A percentile compares a stretch with the other conserved stretches of the same genome.
These are phyloP conservation scores for Pantherophis vulpinus DNA, from an alignment of 2,797 vertebrate species.

Conservation along the genomic window DNA sequence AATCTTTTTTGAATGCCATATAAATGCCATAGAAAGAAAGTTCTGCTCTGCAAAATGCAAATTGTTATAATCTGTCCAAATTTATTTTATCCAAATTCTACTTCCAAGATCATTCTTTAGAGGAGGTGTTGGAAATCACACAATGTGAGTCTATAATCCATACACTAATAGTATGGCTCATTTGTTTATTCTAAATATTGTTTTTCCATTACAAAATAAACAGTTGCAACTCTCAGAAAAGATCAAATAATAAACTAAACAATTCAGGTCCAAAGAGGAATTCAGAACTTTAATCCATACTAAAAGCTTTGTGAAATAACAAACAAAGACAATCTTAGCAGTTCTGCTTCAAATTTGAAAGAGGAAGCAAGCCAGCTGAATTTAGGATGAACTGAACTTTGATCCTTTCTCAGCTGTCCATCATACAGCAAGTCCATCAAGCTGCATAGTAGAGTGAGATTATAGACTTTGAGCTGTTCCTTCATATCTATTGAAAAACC, in stretches of 20 bases:
- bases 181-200: not conserved
- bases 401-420: not conserved
- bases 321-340: not conserved
- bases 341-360: not conserved
- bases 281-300: not conserved
- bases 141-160: not conserved
- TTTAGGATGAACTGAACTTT: not conserved
- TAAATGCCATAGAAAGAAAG: not conserved
- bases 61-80: not conserved
- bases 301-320: not conserved
- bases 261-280: not conserved
- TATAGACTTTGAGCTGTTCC: not conserved
- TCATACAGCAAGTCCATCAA: not conserved
- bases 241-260: not conserved
- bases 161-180: not conserved
- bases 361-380: not conserved
- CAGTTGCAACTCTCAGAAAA: not conserved
- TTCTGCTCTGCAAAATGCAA: not conserved
- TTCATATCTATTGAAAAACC: not conserved
- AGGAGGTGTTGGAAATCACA: not conserved
- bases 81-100: not conserved
- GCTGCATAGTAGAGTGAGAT: not conserved
- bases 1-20: not conserved
- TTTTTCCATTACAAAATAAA: not conserved
- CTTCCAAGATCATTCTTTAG: not conserved